phyloP scores from a whole-genome alignment of 2,113 vertebrate species.

The Acrocephalus kingi region DNA sequence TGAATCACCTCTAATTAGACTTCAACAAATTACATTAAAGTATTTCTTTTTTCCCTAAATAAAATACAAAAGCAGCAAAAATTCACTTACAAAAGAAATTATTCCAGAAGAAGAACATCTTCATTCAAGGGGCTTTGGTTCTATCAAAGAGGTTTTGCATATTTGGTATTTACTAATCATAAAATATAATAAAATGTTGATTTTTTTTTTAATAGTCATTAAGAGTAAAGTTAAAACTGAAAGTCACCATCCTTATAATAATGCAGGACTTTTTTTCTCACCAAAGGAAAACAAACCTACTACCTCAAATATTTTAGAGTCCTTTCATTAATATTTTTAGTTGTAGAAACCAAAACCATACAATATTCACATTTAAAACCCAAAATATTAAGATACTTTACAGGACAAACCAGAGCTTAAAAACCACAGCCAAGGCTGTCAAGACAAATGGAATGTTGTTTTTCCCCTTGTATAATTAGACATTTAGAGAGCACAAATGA shows the following conservation, averaged over 20 bases:
- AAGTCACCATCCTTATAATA: conserved; percentile 6
- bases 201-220: conserved; percentile 29
- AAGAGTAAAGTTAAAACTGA: conserved; percentile 28
- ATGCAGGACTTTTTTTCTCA: conserved; percentile 15
- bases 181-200: neutral
- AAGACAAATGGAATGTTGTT: conserved; percentile 35
- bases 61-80: conserved; percentile 21
- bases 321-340: neutral
- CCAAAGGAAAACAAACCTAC: neutral
- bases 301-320: neutral
- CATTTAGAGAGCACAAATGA: conserved; percentile 70
- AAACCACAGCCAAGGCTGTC: conserved; percentile 46
- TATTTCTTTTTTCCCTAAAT: neutral
- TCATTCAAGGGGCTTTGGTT: neutral
- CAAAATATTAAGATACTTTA: conserved; percentile 36
- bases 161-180: neutral
- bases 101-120: neutral
- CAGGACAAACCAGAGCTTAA: conserved; percentile 44
- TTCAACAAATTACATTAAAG: conserved; percentile 1
- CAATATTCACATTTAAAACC: conserved; percentile 7
- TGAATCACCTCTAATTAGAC: neutral
- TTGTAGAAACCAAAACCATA: neutral
- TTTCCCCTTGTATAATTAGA: conserved; percentile 63
- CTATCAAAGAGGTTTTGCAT: neutral
- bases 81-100: neutral